Conservation (phyloP, 2,888 invertebrate species). For the Synanthedon myopaeformis region DNA sequence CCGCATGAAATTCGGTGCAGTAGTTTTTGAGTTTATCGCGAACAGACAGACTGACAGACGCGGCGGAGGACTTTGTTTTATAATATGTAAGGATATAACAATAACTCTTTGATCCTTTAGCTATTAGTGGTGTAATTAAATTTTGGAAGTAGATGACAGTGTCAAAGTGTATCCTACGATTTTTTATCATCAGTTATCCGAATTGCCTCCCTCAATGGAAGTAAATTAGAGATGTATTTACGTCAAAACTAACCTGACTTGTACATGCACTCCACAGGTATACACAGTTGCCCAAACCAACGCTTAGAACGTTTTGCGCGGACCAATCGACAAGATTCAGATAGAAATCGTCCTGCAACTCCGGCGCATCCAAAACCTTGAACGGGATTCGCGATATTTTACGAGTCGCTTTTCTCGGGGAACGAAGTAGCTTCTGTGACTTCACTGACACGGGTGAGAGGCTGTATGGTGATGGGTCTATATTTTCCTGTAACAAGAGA, state of each 20-base stretch:
- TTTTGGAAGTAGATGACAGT: background rate
- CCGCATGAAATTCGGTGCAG: no score
- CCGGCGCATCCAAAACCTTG: slow-evolving; percentile 96
- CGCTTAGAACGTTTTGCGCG: slow-evolving; percentile 97
- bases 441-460: slow-evolving; percentile 95
- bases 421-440: slow-evolving; percentile 92
- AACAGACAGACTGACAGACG: no score
- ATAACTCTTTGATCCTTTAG: no score
- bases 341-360: slow-evolving; percentile 98
- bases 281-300: slow-evolving; percentile 97
- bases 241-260: slow-evolving; percentile 77
- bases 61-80: no score
- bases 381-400: slow-evolving; percentile 99
- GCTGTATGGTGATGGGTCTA: slow-evolving; percentile 90
- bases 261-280: slow-evolving; percentile 99
- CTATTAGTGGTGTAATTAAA: background rate
- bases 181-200: no score
- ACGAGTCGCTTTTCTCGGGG: slow-evolving; percentile 96
- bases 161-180: no score
- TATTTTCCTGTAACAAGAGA: slow-evolving; percentile 74
- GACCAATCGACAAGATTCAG: slow-evolving; percentile 99
- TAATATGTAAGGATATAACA: no score
- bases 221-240: no score
- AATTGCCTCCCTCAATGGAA: no score
- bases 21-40: no score